Conservation (phyloP, 2,113 vertebrate species). For the Dunckerocampus dactyliophorus region DNA sequence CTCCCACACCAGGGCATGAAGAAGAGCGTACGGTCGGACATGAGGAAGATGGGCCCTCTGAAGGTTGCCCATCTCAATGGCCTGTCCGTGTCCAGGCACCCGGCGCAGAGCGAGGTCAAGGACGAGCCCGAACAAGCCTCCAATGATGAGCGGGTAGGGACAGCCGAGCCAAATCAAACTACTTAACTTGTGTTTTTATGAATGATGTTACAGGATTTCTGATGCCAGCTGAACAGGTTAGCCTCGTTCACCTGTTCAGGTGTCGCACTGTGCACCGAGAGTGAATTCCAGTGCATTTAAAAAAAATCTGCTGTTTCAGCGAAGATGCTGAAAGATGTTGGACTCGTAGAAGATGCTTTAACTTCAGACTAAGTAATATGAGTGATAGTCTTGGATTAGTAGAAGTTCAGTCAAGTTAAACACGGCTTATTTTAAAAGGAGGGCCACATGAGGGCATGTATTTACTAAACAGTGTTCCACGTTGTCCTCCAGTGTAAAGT, state of each 20-base stretch:
- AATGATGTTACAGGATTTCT: not conserved
- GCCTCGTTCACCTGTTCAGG: constrained; percentile 8
- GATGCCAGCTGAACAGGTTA: constrained; percentile 1
- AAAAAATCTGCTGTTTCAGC: not conserved
- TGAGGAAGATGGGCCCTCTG: constrained; percentile 89
- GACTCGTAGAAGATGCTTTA: too few species aligned
- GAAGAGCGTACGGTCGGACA: constrained; percentile 81
- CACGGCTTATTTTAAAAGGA: not conserved
- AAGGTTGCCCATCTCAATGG: constrained; percentile 90
- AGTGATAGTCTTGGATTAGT: too few species aligned
- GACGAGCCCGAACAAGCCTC: constrained; percentile 83
- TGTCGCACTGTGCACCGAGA: not conserved
- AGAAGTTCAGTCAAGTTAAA: not conserved
- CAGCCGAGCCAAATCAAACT: not conserved
- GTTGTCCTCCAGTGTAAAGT: constrained; percentile 75
- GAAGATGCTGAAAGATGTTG: too few species aligned
- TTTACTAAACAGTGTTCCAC: not conserved
- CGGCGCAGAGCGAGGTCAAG: constrained; percentile 78
- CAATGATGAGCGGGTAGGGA: constrained; percentile 86
- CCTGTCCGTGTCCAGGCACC: constrained; percentile 80
- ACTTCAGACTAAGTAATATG: too few species aligned
- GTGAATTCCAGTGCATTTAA: not conserved
- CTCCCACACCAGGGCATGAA: constrained; percentile 82
- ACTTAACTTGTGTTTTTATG: not conserved
- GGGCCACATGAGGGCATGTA: not conserved